These are phyloP conservation scores for Saccopteryx bilineata DNA, from an alignment of 2,113 vertebrate genomes.

Conservation along the genomic window DNA sequence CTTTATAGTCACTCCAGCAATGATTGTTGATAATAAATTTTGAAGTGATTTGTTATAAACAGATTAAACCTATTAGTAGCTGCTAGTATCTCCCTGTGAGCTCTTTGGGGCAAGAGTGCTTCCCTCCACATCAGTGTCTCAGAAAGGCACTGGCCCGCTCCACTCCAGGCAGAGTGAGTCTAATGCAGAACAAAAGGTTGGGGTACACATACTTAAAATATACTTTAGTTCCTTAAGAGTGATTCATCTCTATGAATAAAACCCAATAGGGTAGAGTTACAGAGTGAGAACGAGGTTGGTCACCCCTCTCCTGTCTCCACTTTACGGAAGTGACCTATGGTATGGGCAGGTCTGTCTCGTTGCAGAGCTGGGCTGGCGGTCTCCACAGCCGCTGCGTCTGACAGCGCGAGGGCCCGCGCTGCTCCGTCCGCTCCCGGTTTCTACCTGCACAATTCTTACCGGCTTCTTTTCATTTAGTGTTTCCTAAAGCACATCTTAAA, in stretches of 20 bases:
- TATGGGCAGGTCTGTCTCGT: too few species aligned
- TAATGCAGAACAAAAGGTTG: not conserved
- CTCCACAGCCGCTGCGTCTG: too few species aligned
- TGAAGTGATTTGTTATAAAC: constrained; percentile 37
- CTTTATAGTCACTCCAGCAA: not conserved
- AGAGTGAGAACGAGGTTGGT: not conserved
- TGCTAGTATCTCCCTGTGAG: constrained; percentile 50
- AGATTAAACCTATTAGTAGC: constrained; percentile 59
- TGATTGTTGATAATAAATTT: constrained; percentile 6
- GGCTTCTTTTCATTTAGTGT: constrained; percentile 20
- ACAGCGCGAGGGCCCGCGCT: not conserved
- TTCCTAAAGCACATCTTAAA: not conserved
- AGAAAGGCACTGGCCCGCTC: not conserved
- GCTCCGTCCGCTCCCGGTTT: not conserved
- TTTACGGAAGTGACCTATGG: not conserved
- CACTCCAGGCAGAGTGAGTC: not conserved
- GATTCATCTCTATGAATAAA: constrained; percentile 13
- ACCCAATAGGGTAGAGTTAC: not conserved
- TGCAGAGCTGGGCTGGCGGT: too few species aligned
- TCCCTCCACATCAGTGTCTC: not conserved
- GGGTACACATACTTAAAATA: not conserved
- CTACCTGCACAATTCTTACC: not conserved
- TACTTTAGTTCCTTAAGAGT: constrained; percentile 4
- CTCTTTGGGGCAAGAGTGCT: constrained; percentile 49
- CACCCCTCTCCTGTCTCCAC: not conserved